Evolutionary conservation across 2,888 invertebrate genomes (phyloP).

Genomic region (Tipula lateralis): DNA sequence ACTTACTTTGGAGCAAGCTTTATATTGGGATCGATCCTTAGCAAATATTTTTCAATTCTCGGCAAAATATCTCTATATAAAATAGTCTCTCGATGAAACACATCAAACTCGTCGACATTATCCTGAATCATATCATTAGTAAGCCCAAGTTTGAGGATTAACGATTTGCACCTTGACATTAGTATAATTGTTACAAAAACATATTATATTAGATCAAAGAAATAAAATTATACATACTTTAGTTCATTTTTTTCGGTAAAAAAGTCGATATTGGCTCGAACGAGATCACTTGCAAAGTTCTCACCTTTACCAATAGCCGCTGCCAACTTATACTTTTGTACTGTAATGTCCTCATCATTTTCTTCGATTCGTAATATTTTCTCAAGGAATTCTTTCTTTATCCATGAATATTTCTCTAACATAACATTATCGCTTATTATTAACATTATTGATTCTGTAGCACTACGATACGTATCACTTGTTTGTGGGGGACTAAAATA

Average conservation of each 20-base stretch:
- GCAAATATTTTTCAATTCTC: constrained; percentile 37
- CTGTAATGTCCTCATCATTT: constrained; percentile 38
- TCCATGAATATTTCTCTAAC: constrained; percentile 36
- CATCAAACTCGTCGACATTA: constrained; percentile 37
- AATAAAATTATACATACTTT: not conserved
- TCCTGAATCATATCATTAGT: not conserved
- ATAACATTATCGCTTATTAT: not conserved
- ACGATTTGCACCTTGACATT: not conserved
- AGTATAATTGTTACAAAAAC: not conserved
- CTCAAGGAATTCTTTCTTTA: constrained; percentile 40
- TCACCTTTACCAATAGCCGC: constrained; percentile 42
- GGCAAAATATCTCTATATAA: constrained; percentile 43
- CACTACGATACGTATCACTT: too few species aligned
- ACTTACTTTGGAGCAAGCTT: not conserved
- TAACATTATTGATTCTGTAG: not conserved
- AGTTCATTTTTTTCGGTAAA: constrained; percentile 32
- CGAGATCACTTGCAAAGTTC: constrained; percentile 42
- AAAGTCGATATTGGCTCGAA: constrained; percentile 37
- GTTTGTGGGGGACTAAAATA: too few species aligned
- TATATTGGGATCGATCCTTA: not conserved
- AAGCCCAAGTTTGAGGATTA: constrained; percentile 19
- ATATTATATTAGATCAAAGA: not conserved
- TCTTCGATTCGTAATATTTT: constrained; percentile 37
- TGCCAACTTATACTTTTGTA: constrained; percentile 36
- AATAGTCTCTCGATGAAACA: constrained; percentile 41